phyloP scores from a whole-genome alignment of 2,888 invertebrate genomes.

The Eupelmus urozonus region DNA sequence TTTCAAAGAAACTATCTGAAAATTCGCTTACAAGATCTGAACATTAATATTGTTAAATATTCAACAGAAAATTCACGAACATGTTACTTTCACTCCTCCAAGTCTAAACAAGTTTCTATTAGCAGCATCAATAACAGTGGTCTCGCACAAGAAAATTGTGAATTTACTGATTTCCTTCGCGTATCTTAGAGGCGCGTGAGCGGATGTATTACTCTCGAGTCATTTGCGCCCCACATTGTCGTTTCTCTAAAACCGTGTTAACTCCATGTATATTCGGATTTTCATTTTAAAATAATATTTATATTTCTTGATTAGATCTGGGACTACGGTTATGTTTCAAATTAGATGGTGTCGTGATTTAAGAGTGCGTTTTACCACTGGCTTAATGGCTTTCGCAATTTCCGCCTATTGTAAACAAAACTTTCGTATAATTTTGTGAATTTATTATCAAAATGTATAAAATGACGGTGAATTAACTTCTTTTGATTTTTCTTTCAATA shows the following conservation, averaged over 20 bases:
- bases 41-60: too few relatives aligned
- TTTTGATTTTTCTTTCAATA: too few relatives aligned
- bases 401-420: too few relatives aligned
- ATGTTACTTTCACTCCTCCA: conserved; percentile 34
- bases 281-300: conserved; percentile 14
- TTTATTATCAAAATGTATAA: too few relatives aligned
- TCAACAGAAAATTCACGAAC: not conserved
- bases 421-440: too few relatives aligned
- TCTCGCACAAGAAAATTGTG: conserved; percentile 15
- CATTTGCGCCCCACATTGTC: not conserved
- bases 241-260: conserved; percentile 17
- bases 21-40: too few relatives aligned
- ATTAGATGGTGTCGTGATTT: too few relatives aligned
- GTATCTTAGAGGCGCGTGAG: not conserved
- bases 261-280: not conserved
- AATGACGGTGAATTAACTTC: too few relatives aligned
- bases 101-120: conserved; percentile 45
- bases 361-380: too few relatives aligned
- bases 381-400: too few relatives aligned
- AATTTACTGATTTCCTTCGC: conserved; percentile 24
- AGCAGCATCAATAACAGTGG: conserved; percentile 27
- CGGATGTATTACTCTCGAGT: conserved; percentile 4
- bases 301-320: not conserved
- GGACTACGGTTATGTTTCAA: too few relatives aligned
- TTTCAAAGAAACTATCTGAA: too few relatives aligned